Conservation (phyloP, 2,113 vertebrate genomes). For the Tupaia tana region DNA sequence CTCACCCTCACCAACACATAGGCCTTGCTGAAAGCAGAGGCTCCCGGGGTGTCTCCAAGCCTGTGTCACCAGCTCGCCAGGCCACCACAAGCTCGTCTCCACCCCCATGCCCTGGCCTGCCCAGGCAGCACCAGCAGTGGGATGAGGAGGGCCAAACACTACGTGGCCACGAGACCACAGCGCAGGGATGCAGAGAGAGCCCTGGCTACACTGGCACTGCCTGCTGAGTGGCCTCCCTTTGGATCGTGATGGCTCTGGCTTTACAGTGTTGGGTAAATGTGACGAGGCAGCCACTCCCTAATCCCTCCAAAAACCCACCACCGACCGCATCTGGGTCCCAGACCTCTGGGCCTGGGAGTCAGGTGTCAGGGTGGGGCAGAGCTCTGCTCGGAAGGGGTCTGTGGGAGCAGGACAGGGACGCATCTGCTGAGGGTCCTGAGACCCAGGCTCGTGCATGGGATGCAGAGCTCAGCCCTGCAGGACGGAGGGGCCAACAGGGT, state of each 20-base stretch:
- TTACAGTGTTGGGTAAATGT: fast-evolving
- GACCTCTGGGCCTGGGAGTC: not conserved
- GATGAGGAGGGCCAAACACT: not conserved
- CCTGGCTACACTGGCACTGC: fast-evolving
- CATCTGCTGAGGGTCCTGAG: not conserved
- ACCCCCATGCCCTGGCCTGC: no score
- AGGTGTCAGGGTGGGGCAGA: fast-evolving
- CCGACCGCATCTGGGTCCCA: fast-evolving
- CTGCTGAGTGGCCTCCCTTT: not conserved
- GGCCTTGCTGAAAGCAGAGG: not conserved
- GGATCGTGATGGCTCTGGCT: fast-evolving
- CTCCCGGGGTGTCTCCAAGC: fast-evolving
- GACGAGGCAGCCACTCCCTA: fast-evolving
- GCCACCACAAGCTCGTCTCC: not conserved
- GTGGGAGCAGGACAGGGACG: not conserved
- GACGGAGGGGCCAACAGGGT: not conserved
- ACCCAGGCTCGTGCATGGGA: not conserved
- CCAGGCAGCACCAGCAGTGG: fast-evolving
- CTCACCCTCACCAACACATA: not conserved
- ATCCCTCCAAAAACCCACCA: not conserved
- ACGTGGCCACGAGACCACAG: fast-evolving
- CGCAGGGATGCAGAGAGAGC: no score
- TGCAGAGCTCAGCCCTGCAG: not conserved
- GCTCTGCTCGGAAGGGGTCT: not conserved
- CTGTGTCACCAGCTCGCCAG: fast-evolving